Percentiles rank a stretch among this genome's conserved stretches.
phyloP scores from a whole-genome alignment of 2,888 invertebrate species.

The Zhengitettix transpicula region DNA sequence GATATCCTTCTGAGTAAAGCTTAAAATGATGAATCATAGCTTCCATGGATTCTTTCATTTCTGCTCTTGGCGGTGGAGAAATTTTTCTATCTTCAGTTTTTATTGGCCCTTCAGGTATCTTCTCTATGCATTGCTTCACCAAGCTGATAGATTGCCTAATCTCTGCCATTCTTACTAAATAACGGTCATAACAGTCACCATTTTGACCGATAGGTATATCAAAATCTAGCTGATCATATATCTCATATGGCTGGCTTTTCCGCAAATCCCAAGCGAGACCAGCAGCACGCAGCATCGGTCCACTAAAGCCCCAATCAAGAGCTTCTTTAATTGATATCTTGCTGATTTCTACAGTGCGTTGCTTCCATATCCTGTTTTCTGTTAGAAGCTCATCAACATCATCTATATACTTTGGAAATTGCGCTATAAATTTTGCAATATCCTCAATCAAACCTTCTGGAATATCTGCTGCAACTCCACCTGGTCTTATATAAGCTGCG shows the following conservation, averaged over 20 bases:
- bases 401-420: background rate
- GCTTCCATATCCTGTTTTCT: background rate
- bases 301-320: background rate
- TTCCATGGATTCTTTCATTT: too few species aligned
- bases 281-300: background rate
- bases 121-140: conserved; percentile 40
- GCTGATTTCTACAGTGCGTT: background rate
- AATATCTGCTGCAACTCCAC: background rate
- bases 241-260: background rate
- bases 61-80: conserved; percentile 34
- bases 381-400: background rate
- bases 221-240: background rate
- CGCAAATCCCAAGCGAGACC: background rate
- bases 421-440: background rate
- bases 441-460: background rate
- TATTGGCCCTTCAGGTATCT: conserved; percentile 39
- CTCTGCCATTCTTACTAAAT: conserved; percentile 30
- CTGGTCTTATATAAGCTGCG: background rate
- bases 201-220: background rate
- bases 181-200: background rate
- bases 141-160: conserved; percentile 41
- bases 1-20: conserved; percentile 41
- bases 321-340: background rate
- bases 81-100: conserved; percentile 42
- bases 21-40: conserved; percentile 46